phyloP scores from a whole-genome alignment of 2,888 invertebrate genomes.

The Zygaena filipendulae region DNA sequence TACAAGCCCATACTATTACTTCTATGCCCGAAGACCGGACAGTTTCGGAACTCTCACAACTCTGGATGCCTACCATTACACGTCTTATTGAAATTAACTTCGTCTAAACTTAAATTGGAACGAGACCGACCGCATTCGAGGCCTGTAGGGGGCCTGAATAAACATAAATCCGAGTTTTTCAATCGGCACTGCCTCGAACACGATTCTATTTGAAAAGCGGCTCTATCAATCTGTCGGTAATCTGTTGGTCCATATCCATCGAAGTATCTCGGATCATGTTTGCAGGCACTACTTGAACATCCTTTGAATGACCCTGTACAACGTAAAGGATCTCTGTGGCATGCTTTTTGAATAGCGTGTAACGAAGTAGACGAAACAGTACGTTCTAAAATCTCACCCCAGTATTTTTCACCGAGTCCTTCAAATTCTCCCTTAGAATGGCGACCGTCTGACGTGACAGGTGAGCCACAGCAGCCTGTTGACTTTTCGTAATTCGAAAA shows the following conservation, averaged over 20 bases:
- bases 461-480: slow-evolving; percentile 57
- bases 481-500: slow-evolving; percentile 53
- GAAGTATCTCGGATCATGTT: slow-evolving; percentile 53
- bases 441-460: slow-evolving; percentile 55
- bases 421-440: slow-evolving; percentile 71
- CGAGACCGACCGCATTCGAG: slow-evolving; percentile 56
- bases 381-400: slow-evolving; percentile 82
- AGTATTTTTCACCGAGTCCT: slow-evolving; percentile 76
- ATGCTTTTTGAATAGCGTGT: slow-evolving; percentile 73
- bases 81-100: slow-evolving; percentile 53
- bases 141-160: slow-evolving; percentile 49
- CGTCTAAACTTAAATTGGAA: slow-evolving; percentile 60
- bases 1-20: slow-evolving; percentile 62
- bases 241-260: slow-evolving; percentile 52
- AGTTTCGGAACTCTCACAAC: slow-evolving; percentile 65
- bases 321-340: slow-evolving; percentile 48
- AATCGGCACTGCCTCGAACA: slow-evolving; percentile 57
- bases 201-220: slow-evolving; percentile 59
- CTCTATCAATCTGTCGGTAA: slow-evolving; percentile 51
- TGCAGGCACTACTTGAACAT: slow-evolving; percentile 45
- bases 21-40: slow-evolving; percentile 65
- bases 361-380: slow-evolving; percentile 81
- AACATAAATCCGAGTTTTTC: slow-evolving; percentile 57
- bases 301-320: slow-evolving; percentile 61
- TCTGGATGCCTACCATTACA: slow-evolving; percentile 62